Evolutionary conservation across 2,113 vertebrate species (phyloP), one percentile per base, ranked within the genome.

Genomic region (Helogale parvula): DNA sequence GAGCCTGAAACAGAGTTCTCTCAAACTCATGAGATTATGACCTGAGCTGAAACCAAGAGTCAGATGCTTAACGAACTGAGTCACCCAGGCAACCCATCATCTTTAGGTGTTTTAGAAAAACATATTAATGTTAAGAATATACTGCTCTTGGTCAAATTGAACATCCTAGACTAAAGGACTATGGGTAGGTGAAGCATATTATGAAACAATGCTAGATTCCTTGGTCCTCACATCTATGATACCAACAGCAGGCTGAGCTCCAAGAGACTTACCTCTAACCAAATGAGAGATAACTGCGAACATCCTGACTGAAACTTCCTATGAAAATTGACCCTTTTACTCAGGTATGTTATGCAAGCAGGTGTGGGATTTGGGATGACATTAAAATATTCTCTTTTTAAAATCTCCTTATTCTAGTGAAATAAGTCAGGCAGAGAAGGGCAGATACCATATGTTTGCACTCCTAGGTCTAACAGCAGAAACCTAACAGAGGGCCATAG

Each of bases 201-300:
- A 47, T 33, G 3, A 19, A n/a, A 41, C 1, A 66, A 25, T 38
- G 5, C 3, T 3, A 13, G 27, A 65, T 23, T 52, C 2, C 1
- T 25, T 1, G 21, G 19, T 63, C 19, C 1, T 66, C n/a, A 87
- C 29, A 45, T 45, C 0, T 13, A 68, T 13, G 1, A 82, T 66
- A 69, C 88, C 13, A n/a, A 12, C 2, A 60, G 23, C 0, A 6
- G 3, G 0, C 11, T 66, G 54, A 19, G 3, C 2, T 71, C 21
- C 2, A 77, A 72, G 31, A 52, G 23, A 33, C 17, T 72, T 35
- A 25, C 12, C 14, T 63, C 1, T n/a, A 60, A 84, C 25, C 54
- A 19, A 84, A 91, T 77, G 10, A 10, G 10, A 89, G 29, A 29
- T 4, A 14, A 31, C 0, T 14, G 1, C 14, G 72, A 33, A 31